Percentiles rank a stretch among this genome's conserved stretches.
These are phyloP conservation scores for Laticauda colubrina DNA, from an alignment of 2,113 vertebrate genomes.

Conservation along the genomic window DNA sequence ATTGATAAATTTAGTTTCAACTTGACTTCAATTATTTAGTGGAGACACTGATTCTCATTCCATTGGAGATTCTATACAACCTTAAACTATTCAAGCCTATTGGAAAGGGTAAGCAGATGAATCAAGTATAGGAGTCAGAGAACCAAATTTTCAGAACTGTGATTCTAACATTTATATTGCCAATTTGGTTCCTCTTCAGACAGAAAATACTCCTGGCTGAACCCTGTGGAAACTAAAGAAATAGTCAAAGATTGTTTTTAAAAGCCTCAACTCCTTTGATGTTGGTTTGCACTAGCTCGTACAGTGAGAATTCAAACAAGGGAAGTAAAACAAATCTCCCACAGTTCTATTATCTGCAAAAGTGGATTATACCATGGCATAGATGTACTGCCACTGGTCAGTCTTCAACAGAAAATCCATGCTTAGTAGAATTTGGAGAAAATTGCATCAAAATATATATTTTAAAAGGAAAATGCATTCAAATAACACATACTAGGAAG, in stretches of 20 bases:
- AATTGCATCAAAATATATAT: background rate
- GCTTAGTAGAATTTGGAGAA: background rate
- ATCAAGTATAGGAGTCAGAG: background rate
- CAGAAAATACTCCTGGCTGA: background rate
- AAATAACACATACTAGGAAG: background rate
- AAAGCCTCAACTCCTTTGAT: background rate
- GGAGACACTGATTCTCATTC: background rate
- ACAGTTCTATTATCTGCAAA: background rate
- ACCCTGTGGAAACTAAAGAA: background rate
- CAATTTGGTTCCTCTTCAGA: background rate
- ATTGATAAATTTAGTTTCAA: background rate
- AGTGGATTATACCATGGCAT: background rate
- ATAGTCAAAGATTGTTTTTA: background rate
- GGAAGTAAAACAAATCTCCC: background rate
- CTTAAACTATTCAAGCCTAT: background rate
- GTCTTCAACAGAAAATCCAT: background rate
- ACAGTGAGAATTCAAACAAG: background rate
- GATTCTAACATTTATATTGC: background rate
- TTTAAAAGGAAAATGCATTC: background rate
- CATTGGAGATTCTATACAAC: background rate
- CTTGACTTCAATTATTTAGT: background rate
- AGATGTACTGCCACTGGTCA: background rate
- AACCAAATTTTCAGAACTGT: background rate
- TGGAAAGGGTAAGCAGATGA: background rate
- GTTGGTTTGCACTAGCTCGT: background rate